Percentiles rank a stretch among this genome's conserved stretches.
Evolutionary conservation across 2,888 invertebrate genomes (phyloP).

Genomic region (Harmothoe impar): DNA sequence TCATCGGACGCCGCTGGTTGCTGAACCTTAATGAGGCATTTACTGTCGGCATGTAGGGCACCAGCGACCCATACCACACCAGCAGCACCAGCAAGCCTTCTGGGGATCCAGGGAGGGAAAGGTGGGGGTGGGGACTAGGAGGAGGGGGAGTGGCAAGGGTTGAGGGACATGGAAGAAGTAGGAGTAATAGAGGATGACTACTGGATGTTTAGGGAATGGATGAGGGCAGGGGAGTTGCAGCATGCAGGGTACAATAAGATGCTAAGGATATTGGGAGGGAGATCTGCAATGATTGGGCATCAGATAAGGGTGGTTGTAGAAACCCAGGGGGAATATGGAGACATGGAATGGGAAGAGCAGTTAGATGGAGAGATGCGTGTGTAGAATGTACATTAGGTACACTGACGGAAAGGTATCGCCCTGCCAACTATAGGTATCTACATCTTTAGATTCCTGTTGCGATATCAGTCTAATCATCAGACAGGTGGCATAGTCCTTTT

Average conservation of each 20-base stretch:
- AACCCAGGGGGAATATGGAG: too few relatives aligned
- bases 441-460: not conserved
- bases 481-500: not conserved
- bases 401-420: not conserved
- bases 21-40: constrained; percentile 24
- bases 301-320: too few relatives aligned
- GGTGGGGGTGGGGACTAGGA: not conserved
- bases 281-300: too few relatives aligned
- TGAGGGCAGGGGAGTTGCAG: too few relatives aligned
- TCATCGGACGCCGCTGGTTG: constrained; percentile 3
- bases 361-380: too few relatives aligned
- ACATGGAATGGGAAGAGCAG: too few relatives aligned
- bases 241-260: too few relatives aligned
- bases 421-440: not conserved
- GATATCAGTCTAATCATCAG: not conserved
- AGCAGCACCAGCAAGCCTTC: not conserved
- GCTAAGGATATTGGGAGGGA: too few relatives aligned
- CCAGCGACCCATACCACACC: not conserved
- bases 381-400: too few relatives aligned
- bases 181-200: too few relatives aligned
- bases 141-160: not conserved
- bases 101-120: not conserved
- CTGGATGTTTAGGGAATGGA: too few relatives aligned
- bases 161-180: too few relatives aligned
- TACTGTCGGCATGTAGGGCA: constrained; percentile 7